Evolutionary conservation across 2,888 invertebrate genomes (phyloP).

Genomic region (Tetrapedia diversipes): DNA sequence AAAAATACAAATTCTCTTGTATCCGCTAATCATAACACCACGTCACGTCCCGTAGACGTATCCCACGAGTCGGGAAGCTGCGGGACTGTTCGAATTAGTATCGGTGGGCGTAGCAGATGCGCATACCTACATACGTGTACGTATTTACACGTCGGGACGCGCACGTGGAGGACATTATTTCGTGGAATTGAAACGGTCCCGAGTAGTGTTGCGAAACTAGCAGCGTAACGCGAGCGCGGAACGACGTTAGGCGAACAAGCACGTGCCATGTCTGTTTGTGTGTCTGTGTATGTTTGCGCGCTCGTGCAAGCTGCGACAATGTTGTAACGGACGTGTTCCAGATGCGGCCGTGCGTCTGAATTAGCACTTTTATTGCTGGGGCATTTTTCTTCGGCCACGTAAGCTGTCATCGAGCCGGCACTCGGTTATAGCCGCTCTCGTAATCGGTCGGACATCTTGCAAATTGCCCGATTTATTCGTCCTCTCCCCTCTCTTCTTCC

Average conservation of each 20-base stretch:
- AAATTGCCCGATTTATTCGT: conserved; percentile 27
- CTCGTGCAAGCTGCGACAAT: conserved; percentile 44
- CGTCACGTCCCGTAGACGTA: too few species aligned
- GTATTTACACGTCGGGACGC: not conserved
- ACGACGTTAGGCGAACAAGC: conserved; percentile 26
- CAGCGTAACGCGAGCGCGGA: conserved; percentile 18
- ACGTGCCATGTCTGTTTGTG: too few species aligned
- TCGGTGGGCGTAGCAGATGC: too few species aligned
- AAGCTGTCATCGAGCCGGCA: conserved; percentile 27
- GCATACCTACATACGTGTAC: too few species aligned
- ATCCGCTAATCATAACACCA: too few species aligned
- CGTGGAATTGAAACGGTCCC: conserved; percentile 39
- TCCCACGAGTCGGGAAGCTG: not conserved
- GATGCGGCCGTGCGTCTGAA: conserved; percentile 55
- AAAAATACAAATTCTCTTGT: too few species aligned
- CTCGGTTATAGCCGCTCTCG: not conserved
- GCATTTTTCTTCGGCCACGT: conserved; percentile 50
- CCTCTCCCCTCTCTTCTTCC: not conserved
- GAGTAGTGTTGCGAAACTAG: conserved; percentile 42
- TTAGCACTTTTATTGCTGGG: conserved; percentile 61
- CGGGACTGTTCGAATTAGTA: not conserved
- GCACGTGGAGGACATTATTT: conserved; percentile 47
- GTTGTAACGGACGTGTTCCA: conserved; percentile 51
- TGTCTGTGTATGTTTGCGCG: too few species aligned
- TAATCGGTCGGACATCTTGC: conserved; percentile 28